Percentiles rank a stretch among this genome's conserved stretches.
Evolutionary conservation across 2,888 invertebrate species (phyloP).

Genomic region (Nymphalis c-album): DNA sequence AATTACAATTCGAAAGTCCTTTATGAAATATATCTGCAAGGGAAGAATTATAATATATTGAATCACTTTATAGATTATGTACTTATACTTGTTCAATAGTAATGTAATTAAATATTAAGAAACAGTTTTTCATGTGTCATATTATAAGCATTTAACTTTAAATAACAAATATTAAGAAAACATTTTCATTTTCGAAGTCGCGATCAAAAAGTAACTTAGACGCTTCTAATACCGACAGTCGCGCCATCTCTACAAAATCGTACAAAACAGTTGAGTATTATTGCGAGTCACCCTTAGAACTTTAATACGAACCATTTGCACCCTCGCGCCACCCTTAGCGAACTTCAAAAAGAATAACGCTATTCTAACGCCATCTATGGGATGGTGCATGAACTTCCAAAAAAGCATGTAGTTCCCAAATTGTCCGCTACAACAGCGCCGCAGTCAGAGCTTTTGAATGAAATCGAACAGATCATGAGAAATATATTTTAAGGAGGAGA

Average conservation of each 20-base stretch:
- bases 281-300: conserved; percentile 43
- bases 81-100: too few relatives aligned
- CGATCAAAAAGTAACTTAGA: background rate
- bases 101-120: too few relatives aligned
- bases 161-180: too few relatives aligned
- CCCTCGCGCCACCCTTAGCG: conserved; percentile 51
- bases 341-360: conserved; percentile 43
- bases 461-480: conserved; percentile 48
- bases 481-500: conserved; percentile 45
- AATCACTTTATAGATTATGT: too few relatives aligned
- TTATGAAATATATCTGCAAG: too few relatives aligned
- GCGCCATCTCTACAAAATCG: conserved; percentile 37
- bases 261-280: conserved; percentile 18
- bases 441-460: conserved; percentile 72
- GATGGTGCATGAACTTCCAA: conserved; percentile 63
- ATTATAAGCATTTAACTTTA: too few relatives aligned
- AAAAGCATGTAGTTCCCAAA: conserved; percentile 65
- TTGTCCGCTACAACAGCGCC: conserved; percentile 59
- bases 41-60: too few relatives aligned
- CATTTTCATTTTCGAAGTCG: too few relatives aligned
- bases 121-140: too few relatives aligned
- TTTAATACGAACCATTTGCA: conserved; percentile 49
- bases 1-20: too few relatives aligned
- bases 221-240: background rate
- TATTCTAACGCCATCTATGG: conserved; percentile 67